Evolutionary conservation across 2,797 vertebrate species (phyloP).

Genomic region (Myotis myotis): DNA sequence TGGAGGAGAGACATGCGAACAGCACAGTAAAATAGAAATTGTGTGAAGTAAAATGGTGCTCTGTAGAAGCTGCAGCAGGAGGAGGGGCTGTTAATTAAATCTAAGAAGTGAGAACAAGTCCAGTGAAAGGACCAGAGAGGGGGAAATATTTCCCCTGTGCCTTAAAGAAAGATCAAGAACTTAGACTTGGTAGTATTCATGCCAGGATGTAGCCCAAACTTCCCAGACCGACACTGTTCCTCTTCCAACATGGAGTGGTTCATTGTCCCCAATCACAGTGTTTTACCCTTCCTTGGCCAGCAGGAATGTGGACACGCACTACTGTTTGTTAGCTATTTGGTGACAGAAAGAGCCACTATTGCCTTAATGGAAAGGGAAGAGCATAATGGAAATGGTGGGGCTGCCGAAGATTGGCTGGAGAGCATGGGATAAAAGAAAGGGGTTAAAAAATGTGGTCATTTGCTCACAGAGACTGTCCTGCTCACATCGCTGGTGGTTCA

Average conservation of each 20-base stretch:
- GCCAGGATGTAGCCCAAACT: neutral
- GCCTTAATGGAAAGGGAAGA: neutral
- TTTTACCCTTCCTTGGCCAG: neutral
- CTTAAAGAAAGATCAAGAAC: constrained; percentile 30
- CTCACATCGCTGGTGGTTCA: neutral
- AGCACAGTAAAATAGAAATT: constrained; percentile 1
- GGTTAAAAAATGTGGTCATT: neutral
- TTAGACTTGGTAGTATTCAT: neutral
- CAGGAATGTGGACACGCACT: neutral
- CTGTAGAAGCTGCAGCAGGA: neutral
- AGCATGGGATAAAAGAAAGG: neutral
- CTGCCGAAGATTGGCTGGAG: neutral
- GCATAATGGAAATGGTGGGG: neutral
- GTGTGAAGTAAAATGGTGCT: neutral
- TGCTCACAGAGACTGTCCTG: neutral
- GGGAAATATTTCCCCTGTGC: neutral
- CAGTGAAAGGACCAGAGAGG: neutral
- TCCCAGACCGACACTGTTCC: neutral
- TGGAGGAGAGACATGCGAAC: neutral
- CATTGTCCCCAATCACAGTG: neutral
- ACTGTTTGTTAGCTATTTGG: neutral
- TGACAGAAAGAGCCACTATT: neutral
- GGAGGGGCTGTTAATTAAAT: neutral
- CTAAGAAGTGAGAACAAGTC: neutral
- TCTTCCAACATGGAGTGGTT: neutral